Evolutionary conservation across 2,797 vertebrate species (phyloP).

Genomic region (Astyanax mexicanus): DNA sequence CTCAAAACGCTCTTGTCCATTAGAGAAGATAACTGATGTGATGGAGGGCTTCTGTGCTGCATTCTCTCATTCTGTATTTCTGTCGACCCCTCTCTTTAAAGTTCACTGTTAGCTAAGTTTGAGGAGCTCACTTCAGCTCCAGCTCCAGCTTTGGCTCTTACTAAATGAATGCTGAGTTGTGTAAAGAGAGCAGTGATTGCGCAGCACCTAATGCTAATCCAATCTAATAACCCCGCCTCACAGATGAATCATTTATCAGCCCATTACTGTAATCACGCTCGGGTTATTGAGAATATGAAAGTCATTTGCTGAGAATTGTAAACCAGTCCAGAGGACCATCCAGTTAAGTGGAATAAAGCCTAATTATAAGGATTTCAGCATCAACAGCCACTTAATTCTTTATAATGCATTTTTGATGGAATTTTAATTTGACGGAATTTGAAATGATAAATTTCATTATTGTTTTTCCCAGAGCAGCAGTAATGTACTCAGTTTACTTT

Average conservation of each 20-base stretch:
- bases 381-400: too few species aligned
- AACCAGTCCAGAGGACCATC: too few species aligned
- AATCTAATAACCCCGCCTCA: not conserved
- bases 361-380: not conserved
- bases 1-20: constrained; percentile 7
- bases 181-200: not conserved
- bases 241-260: constrained; percentile 1
- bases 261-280: not conserved
- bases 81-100: not conserved
- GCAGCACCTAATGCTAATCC: not conserved
- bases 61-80: not conserved
- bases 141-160: not conserved
- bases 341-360: not conserved
- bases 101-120: not conserved
- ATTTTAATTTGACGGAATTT: too few species aligned
- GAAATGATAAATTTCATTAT: not conserved
- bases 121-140: not conserved
- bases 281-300: not conserved
- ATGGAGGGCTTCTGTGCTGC: constrained; percentile 35
- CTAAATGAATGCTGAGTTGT: not conserved
- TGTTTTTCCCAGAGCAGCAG: not conserved
- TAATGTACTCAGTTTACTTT: not conserved
- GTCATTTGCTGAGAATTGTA: not conserved
- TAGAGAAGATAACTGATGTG: constrained; percentile 32
- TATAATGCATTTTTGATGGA: too few species aligned